Percentiles rank a stretch among this genome's conserved stretches.
Conservation (phyloP, 1,140 invertebrate genomes). For the Contarinia nasturtii region DNA sequence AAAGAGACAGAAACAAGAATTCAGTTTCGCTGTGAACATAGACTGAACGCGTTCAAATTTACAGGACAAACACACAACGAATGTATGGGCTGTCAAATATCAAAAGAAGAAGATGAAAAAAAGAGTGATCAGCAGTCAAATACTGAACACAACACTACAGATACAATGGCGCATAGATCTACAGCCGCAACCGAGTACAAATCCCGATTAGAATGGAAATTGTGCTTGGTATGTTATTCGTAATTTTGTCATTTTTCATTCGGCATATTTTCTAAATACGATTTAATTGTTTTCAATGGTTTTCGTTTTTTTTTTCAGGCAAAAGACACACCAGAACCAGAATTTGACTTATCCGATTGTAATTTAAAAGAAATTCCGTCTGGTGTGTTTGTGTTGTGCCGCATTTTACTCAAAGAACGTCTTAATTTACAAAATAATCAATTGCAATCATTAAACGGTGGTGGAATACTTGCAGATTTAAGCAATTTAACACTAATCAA, state of each 20-base stretch:
- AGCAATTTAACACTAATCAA: slow-evolving; percentile 45
- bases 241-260: neutral
- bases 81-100: slow-evolving; percentile 5
- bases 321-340: slow-evolving; percentile 50
- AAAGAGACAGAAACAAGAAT: no score
- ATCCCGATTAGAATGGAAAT: slow-evolving; percentile 29
- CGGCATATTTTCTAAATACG: neutral
- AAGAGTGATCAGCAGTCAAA: neutral
- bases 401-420: slow-evolving; percentile 53
- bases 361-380: slow-evolving; percentile 43
- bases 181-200: slow-evolving; percentile 25
- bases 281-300: no score
- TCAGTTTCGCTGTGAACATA: no score
- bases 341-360: slow-evolving; percentile 57
- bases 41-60: no score
- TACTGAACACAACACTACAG: neutral
- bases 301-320: slow-evolving; percentile 29
- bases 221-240: slow-evolving; percentile 27
- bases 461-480: slow-evolving; percentile 48
- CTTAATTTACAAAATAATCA: slow-evolving; percentile 45
- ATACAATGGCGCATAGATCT: neutral
- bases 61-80: neutral
- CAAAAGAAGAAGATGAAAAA: slow-evolving; percentile 3
- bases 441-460: slow-evolving; percentile 42
- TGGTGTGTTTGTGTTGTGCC: slow-evolving; percentile 55